Conservation (phyloP, 1,140 invertebrate species). For the Procambarus virginalis region DNA sequence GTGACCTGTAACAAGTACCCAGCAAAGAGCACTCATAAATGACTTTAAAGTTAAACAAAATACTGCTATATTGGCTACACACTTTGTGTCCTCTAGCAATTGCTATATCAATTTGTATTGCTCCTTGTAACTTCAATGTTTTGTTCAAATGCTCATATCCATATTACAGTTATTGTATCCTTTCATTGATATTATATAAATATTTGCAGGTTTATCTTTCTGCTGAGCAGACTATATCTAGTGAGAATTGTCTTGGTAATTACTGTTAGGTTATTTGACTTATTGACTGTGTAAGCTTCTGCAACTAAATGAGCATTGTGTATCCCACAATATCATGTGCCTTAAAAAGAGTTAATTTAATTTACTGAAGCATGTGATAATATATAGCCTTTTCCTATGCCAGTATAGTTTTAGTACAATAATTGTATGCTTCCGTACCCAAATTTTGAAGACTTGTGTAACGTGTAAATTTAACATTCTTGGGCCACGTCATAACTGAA, state of each 20-base stretch:
- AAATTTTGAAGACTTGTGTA: no score
- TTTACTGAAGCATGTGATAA: neutral
- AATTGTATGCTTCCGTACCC: neutral
- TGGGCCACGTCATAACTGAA: no score
- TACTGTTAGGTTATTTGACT: slow-evolving; percentile 6
- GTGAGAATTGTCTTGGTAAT: slow-evolving; percentile 25
- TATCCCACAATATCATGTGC: neutral
- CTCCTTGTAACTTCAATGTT: neutral
- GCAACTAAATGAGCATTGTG: neutral
- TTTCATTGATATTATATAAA: neutral
- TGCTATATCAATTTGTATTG: neutral
- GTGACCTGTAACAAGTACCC: slow-evolving; percentile 34
- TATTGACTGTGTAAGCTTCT: slow-evolving; percentile 14
- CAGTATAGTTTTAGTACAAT: neutral
- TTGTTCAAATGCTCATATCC: neutral
- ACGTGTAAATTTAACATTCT: no score
- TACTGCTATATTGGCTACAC: neutral
- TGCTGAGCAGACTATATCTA: slow-evolving; percentile 36
- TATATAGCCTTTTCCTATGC: neutral
- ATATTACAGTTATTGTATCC: slow-evolving; percentile 1
- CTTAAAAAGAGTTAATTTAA: neutral
- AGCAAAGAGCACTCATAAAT: neutral
- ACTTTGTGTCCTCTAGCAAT: neutral
- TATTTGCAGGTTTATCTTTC: slow-evolving; percentile 15
- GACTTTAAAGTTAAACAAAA: neutral